These are phyloP conservation scores for Agrypnus murinus DNA, from an alignment of 2,888 invertebrate genomes.

Conservation along the genomic window DNA sequence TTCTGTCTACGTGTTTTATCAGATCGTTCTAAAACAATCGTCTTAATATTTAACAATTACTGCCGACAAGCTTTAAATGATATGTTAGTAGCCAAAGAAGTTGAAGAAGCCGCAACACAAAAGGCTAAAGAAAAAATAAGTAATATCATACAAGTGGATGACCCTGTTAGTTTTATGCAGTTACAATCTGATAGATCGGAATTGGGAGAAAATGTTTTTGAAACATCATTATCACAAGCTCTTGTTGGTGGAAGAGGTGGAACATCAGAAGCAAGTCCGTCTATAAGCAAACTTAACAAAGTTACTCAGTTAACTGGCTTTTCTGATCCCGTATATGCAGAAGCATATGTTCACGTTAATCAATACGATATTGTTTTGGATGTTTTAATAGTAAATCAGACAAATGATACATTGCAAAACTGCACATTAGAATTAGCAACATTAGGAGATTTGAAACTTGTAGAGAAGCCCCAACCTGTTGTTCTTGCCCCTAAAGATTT, in stretches of 20 bases:
- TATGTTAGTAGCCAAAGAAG: slow-evolving; percentile 88
- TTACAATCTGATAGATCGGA: slow-evolving; percentile 77
- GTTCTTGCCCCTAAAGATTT: slow-evolving; percentile 98
- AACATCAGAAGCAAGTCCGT: slow-evolving; percentile 73
- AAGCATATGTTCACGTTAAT: slow-evolving; percentile 99
- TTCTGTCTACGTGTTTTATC: slow-evolving; percentile 85
- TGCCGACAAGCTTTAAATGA: slow-evolving; percentile 87
- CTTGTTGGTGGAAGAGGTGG: slow-evolving; percentile 78
- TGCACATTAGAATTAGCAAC: slow-evolving; percentile 98
- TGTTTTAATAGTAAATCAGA: slow-evolving; percentile 98
- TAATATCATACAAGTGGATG: slow-evolving; percentile 86
- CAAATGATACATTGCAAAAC: slow-evolving; percentile 97
- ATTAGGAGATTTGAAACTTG: slow-evolving; percentile 96
- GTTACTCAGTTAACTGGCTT: slow-evolving; percentile 98
- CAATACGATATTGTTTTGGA: slow-evolving; percentile 99
- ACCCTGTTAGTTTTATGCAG: slow-evolving; percentile 89
- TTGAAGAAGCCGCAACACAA: slow-evolving; percentile 77
- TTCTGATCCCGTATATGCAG: slow-evolving; percentile 99
- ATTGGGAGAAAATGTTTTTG: slow-evolving; percentile 89
- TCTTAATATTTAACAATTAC: slow-evolving; percentile 81
- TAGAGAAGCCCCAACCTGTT: slow-evolving; percentile 97
- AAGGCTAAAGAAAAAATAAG: slow-evolving; percentile 82
- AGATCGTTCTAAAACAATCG: slow-evolving; percentile 79
- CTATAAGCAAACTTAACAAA: slow-evolving; percentile 79
- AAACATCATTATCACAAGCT: slow-evolving; percentile 93